Evolutionary conservation across 1,140 invertebrate species (phyloP), one percentile per base, ranked within the genome.

Genomic region (Leguminivora glycinivorella): DNA sequence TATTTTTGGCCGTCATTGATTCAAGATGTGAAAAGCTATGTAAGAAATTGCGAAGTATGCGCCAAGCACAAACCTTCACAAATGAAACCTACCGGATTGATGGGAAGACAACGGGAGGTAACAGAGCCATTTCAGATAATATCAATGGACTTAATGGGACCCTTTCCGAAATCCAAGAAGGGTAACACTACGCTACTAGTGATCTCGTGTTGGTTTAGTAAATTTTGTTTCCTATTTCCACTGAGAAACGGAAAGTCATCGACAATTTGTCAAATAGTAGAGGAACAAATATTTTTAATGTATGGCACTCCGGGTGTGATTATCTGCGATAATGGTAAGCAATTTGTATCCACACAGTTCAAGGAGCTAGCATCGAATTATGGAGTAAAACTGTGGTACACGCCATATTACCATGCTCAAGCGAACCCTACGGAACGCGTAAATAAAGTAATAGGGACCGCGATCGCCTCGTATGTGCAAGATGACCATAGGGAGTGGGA

Each of bases 401-500:
- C 67, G 1, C 67, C 67, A 3, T 43, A 68, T 19, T 68, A 68
- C 38, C 67, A 68, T 43, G 17, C 67, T 22, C 67, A 68, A 12
- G 34, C 34, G 4, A 68, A 56, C 25, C 52, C 52, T 0, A 56
- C 52, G 5, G 52, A 56, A 7, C 52, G 52, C 19, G 19, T 56
- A 56, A 56, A 56, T 24, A 19, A 24, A 10, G 78, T 80, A 4
- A 24, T 88, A 10, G 82, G 82, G 25, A 77, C 74, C 1, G 80
- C 82, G 70, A 58, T 89, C 7, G 25, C 74, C 4, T 17, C 71
- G 1, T 89, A 82, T 71, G 70, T 83, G 4, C 12, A 76, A 5
- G 73, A 82, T 2, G 79, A 85, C 58, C 84, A 89, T 60, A 69
- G 52, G 5, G 58, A 58, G 26, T 88, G 84, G 83, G 82, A 83